phyloP scores from a whole-genome alignment of 2,113 vertebrate genomes.

The Sturnira hondurensis region DNA sequence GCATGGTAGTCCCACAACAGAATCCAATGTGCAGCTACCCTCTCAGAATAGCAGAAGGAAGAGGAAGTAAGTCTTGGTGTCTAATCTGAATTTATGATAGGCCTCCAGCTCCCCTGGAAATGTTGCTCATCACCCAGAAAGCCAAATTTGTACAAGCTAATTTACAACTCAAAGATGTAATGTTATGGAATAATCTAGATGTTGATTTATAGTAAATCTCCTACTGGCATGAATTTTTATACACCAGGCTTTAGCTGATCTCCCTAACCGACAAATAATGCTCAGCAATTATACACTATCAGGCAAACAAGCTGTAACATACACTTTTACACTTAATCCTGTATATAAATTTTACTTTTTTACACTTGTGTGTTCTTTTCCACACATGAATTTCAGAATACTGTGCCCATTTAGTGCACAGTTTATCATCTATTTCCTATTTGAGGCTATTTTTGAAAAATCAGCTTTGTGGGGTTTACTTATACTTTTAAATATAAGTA shows the following conservation, averaged over 20 bases:
- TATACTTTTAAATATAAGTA: too few species aligned
- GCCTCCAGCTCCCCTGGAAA: slow-evolving; percentile 19
- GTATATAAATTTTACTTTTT: slow-evolving; percentile 70
- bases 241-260: slow-evolving; percentile 71
- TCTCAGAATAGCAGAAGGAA: neutral
- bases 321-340: slow-evolving; percentile 69
- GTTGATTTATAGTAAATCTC: slow-evolving; percentile 73
- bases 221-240: slow-evolving; percentile 71
- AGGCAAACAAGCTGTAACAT: slow-evolving; percentile 66
- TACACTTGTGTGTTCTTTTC: slow-evolving; percentile 57
- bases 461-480: neutral
- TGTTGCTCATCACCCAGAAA: slow-evolving; percentile 61
- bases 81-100: slow-evolving; percentile 19
- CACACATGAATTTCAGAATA: slow-evolving; percentile 43
- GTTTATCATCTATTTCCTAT: slow-evolving; percentile 48
- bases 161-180: slow-evolving; percentile 66
- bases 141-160: slow-evolving; percentile 59
- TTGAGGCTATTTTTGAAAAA: slow-evolving; percentile 28
- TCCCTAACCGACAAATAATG: slow-evolving; percentile 62
- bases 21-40: neutral
- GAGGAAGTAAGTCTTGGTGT: neutral
- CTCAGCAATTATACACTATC: slow-evolving; percentile 63
- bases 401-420: neutral
- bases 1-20: neutral
- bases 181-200: slow-evolving; percentile 61